Percentiles rank a stretch among this genome's conserved stretches.
phyloP scores from a whole-genome alignment of 2,797 vertebrate species.

The Euphonia xanthogaster region DNA sequence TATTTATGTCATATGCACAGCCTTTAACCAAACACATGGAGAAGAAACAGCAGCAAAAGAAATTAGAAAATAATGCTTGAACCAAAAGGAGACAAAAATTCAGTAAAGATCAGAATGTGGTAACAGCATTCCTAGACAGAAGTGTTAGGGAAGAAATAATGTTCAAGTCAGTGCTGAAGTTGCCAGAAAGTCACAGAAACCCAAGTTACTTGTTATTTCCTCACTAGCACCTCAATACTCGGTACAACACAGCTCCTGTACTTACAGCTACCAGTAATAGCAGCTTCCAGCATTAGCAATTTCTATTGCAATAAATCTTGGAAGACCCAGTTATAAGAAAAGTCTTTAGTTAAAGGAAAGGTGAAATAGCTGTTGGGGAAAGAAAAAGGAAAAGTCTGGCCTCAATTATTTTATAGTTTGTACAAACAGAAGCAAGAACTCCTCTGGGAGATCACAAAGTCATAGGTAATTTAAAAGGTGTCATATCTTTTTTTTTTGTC shows the following conservation, averaged over 20 bases:
- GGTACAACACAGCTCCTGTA: not conserved
- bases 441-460: not conserved
- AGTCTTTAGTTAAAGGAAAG: not conserved
- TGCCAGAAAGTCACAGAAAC: not conserved
- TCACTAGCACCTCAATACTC: not conserved
- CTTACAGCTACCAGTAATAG: not conserved
- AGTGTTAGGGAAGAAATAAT: not conserved
- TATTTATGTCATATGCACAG: not conserved
- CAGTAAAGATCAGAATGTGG: not conserved
- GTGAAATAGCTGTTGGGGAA: not conserved
- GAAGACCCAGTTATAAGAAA: not conserved
- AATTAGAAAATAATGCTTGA: not conserved
- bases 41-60: not conserved
- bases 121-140: not conserved
- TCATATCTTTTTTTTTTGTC: slow-evolving; percentile 3
- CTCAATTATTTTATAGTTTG: slow-evolving; percentile 10
- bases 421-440: not conserved
- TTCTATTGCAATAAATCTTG: not conserved
- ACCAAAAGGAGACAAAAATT: not conserved
- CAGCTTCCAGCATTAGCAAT: not conserved
- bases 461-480: not conserved
- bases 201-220: not conserved
- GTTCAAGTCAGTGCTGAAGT: not conserved
- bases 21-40: not conserved
- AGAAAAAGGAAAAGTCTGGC: not conserved